Conservation (phyloP, 2,797 vertebrate genomes). For the Carapus acus region DNA sequence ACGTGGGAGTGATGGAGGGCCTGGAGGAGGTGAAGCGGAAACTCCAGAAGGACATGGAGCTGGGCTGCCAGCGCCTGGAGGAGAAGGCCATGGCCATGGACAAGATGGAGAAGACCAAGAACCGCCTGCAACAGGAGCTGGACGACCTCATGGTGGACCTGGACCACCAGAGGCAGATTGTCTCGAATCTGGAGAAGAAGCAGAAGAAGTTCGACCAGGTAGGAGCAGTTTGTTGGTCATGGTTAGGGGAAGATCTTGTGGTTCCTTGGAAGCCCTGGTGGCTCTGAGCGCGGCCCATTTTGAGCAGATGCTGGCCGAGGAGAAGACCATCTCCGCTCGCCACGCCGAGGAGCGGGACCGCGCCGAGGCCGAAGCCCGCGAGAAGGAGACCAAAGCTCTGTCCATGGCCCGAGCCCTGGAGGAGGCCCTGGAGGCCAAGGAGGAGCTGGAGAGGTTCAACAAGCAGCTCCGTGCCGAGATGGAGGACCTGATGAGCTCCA, state of each 20-base stretch:
- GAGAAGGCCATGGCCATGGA: constrained; percentile 87
- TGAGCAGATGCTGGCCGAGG: constrained; percentile 88
- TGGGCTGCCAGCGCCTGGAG: constrained; percentile 81
- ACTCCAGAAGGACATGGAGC: constrained; percentile 86
- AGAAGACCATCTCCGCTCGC: constrained; percentile 91
- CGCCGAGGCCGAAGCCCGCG: constrained; percentile 92
- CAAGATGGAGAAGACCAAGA: constrained; percentile 95
- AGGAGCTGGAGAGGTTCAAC: constrained; percentile 91
- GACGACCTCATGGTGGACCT: constrained; percentile 89
- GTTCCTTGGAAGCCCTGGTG: too few relatives aligned
- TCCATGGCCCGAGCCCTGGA: constrained; percentile 90
- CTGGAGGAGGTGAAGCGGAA: constrained; percentile 92
- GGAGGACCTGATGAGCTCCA: constrained; percentile 98
- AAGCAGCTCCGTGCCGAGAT: constrained; percentile 92
- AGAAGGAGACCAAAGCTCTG: constrained; percentile 95
- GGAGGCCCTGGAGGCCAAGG: constrained; percentile 89
- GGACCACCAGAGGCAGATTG: constrained; percentile 90
- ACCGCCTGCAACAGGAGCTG: constrained; percentile 89
- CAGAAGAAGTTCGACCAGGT: constrained; percentile 98
- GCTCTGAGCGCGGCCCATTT: constrained; percentile 1
- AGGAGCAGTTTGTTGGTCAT: neutral
- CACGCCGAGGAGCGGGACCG: constrained; percentile 93
- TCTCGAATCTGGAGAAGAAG: constrained; percentile 92
- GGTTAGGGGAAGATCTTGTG: too few relatives aligned
- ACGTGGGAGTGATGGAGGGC: constrained; percentile 86